These are phyloP conservation scores for Nematopogon swammerdamellus DNA, from an alignment of 2,888 invertebrate genomes.

Conservation along the genomic window DNA sequence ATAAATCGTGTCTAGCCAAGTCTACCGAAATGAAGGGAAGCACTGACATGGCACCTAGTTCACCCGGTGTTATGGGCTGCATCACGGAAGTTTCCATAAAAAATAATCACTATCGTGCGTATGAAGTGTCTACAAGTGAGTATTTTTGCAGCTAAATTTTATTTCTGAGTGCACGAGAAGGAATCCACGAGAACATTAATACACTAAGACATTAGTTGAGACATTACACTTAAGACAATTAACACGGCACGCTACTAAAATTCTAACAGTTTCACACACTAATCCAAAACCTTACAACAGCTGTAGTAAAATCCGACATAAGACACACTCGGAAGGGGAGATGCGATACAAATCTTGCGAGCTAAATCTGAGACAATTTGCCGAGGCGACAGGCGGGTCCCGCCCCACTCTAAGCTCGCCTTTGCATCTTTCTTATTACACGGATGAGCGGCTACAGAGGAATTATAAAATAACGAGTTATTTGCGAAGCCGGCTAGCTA, in stretches of 20 bases:
- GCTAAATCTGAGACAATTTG: constrained; percentile 48
- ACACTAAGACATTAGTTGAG: no score
- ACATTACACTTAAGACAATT: neutral
- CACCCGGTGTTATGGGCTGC: no score
- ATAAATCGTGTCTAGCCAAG: no score
- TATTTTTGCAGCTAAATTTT: no score
- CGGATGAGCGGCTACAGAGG: constrained; percentile 7
- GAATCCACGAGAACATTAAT: no score
- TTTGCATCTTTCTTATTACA: constrained; percentile 55
- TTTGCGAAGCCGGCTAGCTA: no score
- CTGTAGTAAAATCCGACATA: constrained; percentile 43
- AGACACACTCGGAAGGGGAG: constrained; percentile 9
- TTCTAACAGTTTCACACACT: constrained; percentile 27
- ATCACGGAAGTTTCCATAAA: no score
- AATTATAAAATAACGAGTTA: neutral
- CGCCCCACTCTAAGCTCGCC: constrained; percentile 48
- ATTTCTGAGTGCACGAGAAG: no score
- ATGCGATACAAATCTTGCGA: constrained; percentile 8
- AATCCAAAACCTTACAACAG: constrained; percentile 51
- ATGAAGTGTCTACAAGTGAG: no score
- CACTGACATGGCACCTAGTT: no score
- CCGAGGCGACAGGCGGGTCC: constrained; percentile 18
- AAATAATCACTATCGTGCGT: no score
- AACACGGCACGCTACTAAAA: neutral
- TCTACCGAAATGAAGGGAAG: no score